phyloP scores from a whole-genome alignment of 2,888 invertebrate genomes.

The Drosophila flavopinicola region DNA sequence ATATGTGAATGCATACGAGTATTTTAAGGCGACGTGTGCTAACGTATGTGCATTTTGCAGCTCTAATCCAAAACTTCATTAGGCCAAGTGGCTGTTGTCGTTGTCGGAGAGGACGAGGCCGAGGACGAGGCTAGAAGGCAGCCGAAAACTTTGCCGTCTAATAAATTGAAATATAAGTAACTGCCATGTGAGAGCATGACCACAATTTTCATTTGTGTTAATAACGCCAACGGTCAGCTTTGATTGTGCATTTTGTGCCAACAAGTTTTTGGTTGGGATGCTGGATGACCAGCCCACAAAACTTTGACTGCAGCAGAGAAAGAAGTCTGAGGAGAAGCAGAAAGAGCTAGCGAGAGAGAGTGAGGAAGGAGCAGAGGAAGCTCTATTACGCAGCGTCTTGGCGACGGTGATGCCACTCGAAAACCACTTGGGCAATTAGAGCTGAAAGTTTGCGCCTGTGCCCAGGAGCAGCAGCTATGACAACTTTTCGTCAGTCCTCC shows the following conservation, averaged over 20 bases:
- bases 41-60: conserved; percentile 24
- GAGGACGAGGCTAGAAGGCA: not conserved
- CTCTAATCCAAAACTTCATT: conserved; percentile 64
- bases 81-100: conserved; percentile 54
- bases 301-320: conserved; percentile 31
- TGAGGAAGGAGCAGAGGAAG: conserved; percentile 12
- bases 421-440: conserved; percentile 77
- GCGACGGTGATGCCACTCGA: conserved; percentile 60
- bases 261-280: conserved; percentile 34
- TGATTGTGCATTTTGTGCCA: conserved; percentile 67
- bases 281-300: conserved; percentile 23
- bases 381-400: conserved; percentile 66
- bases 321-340: too few relatives aligned
- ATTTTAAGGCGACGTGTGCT: conserved; percentile 2
- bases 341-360: too few relatives aligned
- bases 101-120: not conserved
- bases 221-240: conserved; percentile 68
- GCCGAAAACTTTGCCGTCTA: conserved; percentile 49
- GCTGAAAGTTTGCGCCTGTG: conserved; percentile 61
- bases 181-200: conserved; percentile 38
- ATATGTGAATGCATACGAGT: conserved; percentile 11
- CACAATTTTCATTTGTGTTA: conserved; percentile 60
- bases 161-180: conserved; percentile 67
- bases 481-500: conserved; percentile 65
- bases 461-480: conserved; percentile 60